A percentile compares a stretch with the other conserved stretches of the same genome.
Conservation (phyloP, 1,140 invertebrate genomes). For the Neodiprion virginianus region DNA sequence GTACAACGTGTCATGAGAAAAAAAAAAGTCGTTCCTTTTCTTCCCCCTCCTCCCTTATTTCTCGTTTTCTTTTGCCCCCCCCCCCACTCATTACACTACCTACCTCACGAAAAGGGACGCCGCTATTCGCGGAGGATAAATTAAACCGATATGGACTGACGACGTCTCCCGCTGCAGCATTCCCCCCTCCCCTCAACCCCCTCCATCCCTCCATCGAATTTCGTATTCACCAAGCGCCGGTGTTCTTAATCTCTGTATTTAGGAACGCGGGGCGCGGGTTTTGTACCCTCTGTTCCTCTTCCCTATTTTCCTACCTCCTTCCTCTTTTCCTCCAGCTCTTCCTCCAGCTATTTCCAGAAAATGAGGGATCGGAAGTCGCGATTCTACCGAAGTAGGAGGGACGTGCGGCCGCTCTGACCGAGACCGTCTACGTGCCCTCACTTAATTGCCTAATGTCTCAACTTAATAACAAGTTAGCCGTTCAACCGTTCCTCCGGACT, state of each 20-base stretch:
- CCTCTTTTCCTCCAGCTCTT: background rate
- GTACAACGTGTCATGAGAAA: too few relatives aligned
- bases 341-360: background rate
- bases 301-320: background rate
- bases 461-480: slow-evolving; percentile 1
- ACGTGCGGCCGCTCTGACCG: background rate
- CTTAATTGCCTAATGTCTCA: background rate
- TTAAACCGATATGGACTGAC: too few relatives aligned
- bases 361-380: background rate
- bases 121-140: too few relatives aligned
- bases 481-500: background rate
- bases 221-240: background rate
- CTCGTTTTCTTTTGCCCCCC: too few relatives aligned
- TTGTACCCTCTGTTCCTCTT: background rate
- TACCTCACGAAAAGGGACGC: too few relatives aligned
- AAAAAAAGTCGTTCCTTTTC: too few relatives aligned
- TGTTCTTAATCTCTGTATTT: slow-evolving; percentile 1
- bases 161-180: too few relatives aligned
- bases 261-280: background rate
- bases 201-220: background rate
- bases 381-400: background rate
- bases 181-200: too few relatives aligned
- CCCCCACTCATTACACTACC: too few relatives aligned
- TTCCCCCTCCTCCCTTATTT: too few relatives aligned
- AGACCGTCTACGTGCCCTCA: background rate